A percentile compares a stretch with the other conserved stretches of the same genome.
phyloP scores from a whole-genome alignment of 2,797 vertebrate species.

The Cichlasoma orientale region DNA sequence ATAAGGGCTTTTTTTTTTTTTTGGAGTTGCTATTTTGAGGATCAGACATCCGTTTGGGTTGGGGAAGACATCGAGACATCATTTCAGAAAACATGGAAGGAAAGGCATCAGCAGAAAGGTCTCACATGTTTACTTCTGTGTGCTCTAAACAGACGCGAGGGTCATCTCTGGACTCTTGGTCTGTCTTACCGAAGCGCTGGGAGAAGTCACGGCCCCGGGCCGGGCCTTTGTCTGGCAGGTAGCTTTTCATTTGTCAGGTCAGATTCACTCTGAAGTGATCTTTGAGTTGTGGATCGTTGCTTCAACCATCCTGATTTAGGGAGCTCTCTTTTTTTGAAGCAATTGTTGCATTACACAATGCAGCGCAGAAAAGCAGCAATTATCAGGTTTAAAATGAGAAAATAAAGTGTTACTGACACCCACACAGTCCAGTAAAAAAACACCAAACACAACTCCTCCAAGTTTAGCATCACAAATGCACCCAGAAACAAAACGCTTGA shows the following conservation, averaged over 20 bases:
- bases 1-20: neutral
- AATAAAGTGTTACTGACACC: neutral
- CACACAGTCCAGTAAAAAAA: constrained; percentile 3
- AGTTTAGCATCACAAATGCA: neutral
- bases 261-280: neutral
- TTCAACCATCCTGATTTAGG: neutral
- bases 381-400: neutral
- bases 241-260: neutral
- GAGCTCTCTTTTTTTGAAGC: neutral
- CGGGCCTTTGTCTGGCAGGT: neutral
- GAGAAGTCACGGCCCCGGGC: neutral
- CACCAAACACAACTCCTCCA: neutral
- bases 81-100: neutral
- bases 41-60: constrained; percentile 28
- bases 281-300: neutral
- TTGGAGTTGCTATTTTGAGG: constrained; percentile 23
- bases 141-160: constrained; percentile 37
- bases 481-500: neutral
- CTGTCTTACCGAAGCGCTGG: constrained; percentile 30
- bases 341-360: neutral
- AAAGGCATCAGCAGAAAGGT: neutral
- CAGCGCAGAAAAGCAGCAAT: neutral
- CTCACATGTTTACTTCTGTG: constrained; percentile 32
- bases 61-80: neutral
- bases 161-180: constrained; percentile 35